Percentiles rank a stretch among this genome's conserved stretches.
These are phyloP conservation scores for Setipinna tenuifilis DNA, from an alignment of 2,797 vertebrate species.

Conservation along the genomic window DNA sequence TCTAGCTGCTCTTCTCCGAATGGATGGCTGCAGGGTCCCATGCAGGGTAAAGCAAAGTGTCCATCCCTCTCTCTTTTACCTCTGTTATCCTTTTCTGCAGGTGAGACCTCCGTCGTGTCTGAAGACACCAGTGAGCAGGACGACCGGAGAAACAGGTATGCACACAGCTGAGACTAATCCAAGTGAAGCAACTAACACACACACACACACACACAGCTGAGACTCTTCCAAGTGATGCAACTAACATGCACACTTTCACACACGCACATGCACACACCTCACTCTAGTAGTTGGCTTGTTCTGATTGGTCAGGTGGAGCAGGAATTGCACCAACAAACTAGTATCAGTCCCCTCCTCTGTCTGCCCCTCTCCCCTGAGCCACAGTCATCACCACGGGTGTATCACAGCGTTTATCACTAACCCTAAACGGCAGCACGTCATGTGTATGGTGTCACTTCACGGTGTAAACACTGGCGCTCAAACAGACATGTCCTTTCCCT, in stretches of 20 bases:
- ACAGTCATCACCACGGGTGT: too few relatives aligned
- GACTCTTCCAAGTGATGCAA: neutral
- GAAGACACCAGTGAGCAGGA: slow-evolving; percentile 59
- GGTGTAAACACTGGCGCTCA: too few relatives aligned
- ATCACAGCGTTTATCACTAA: too few relatives aligned
- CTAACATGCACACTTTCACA: neutral
- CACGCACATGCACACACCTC: neutral
- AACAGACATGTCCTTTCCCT: too few relatives aligned
- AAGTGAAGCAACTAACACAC: neutral
- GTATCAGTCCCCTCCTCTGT: too few relatives aligned
- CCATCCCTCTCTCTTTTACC: neutral
- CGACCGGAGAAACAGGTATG: slow-evolving; percentile 64
- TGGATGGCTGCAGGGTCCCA: neutral
- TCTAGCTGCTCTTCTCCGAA: neutral
- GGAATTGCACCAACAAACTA: too few relatives aligned
- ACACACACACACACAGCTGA: neutral
- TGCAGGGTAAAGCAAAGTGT: slow-evolving; percentile 11
- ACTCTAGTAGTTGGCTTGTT: too few relatives aligned
- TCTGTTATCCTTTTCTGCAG: slow-evolving; percentile 48
- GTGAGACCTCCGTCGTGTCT: slow-evolving; percentile 55
- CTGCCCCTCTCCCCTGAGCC: too few relatives aligned
- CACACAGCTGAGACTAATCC: neutral
- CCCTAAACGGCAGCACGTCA: too few relatives aligned
- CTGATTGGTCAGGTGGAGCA: too few relatives aligned
- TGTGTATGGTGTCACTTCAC: too few relatives aligned